Conservation (phyloP, 1,140 invertebrate species). For the Lasioglossum albipes region DNA sequence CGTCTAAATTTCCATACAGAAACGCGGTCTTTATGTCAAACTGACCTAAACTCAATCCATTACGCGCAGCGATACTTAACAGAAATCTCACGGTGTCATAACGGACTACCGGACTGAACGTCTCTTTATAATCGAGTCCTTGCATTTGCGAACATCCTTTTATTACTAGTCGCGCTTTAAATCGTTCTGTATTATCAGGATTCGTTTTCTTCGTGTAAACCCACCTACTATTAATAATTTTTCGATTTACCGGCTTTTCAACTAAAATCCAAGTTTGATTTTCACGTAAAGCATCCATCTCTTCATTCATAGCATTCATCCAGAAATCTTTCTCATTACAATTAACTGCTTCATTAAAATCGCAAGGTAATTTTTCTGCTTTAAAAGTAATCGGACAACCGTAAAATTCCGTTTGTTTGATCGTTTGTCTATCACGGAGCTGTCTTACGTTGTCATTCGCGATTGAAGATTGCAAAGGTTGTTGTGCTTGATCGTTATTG, state of each 20-base stretch:
- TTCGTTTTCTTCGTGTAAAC: neutral
- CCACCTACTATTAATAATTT: neutral
- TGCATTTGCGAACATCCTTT: neutral
- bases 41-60: neutral
- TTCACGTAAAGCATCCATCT: too few species aligned
- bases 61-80: neutral
- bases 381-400: too few species aligned
- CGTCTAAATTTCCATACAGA: neutral
- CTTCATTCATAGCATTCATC: too few species aligned
- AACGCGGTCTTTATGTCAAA: constrained; percentile 1
- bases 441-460: too few species aligned
- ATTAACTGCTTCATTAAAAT: too few species aligned
- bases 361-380: too few species aligned
- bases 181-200: neutral
- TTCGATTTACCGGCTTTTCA: neutral
- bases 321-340: too few species aligned
- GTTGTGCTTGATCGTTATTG: too few species aligned
- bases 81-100: neutral
- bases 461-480: too few species aligned
- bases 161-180: neutral
- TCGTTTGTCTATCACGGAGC: too few species aligned
- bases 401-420: too few species aligned
- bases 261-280: neutral
- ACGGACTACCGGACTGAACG: neutral
- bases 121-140: neutral